A percentile compares a stretch with the other conserved stretches of the same genome.
Conservation (phyloP, 1,140 invertebrate genomes). For the Epicauta chinensis region DNA sequence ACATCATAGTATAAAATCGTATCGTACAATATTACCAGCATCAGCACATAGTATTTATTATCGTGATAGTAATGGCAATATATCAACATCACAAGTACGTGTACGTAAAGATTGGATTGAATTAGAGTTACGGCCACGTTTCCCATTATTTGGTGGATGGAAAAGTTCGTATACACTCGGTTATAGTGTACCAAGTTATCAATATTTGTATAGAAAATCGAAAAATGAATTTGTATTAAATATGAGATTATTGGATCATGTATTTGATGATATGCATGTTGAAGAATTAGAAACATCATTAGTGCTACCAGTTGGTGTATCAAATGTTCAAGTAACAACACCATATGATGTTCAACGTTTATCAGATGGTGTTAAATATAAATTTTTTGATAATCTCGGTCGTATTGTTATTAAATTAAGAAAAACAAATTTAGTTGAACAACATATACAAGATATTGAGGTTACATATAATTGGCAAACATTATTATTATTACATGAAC, state of each 20-base stretch:
- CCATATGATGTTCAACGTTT: conserved; percentile 76
- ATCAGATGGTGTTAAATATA: conserved; percentile 75
- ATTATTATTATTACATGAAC: conserved; percentile 83
- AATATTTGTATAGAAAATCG: conserved; percentile 73
- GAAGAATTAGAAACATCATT: conserved; percentile 87
- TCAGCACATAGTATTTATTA: conserved; percentile 50
- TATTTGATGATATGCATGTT: conserved; percentile 95
- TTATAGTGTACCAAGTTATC: conserved; percentile 96
- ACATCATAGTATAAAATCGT: conserved; percentile 82
- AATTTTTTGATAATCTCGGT: conserved; percentile 93
- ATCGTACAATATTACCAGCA: conserved; percentile 88
- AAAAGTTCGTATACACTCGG: conserved; percentile 91
- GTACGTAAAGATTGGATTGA: conserved; percentile 87
- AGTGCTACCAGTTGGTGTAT: conserved; percentile 90
- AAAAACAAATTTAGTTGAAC: conserved; percentile 89
- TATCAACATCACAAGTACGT: conserved; percentile 93
- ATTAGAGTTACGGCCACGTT: conserved; percentile 88
- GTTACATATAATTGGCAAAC: conserved; percentile 86
- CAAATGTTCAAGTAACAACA: conserved; percentile 71
- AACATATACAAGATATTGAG: conserved; percentile 90
- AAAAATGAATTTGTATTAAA: conserved; percentile 80
- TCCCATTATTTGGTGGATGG: conserved; percentile 98
- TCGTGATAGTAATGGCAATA: conserved; percentile 96
- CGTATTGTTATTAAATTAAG: conserved; percentile 80
- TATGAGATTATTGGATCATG: conserved; percentile 90